Evolutionary conservation across 2,888 invertebrate genomes (phyloP).

Genomic region (Philaethria dido): DNA sequence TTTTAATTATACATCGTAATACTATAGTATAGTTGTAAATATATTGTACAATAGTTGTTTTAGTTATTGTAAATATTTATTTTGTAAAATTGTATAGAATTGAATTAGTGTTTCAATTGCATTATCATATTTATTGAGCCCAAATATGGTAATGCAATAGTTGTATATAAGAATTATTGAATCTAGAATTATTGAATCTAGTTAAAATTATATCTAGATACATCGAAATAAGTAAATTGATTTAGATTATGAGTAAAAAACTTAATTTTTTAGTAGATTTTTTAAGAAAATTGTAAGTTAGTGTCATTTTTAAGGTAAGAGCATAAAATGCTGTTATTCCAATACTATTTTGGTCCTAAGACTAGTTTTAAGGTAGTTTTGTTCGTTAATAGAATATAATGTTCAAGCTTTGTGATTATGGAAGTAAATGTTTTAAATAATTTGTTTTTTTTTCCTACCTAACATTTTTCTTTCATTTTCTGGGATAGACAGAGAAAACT

Average conservation of each 20-base stretch:
- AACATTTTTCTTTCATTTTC: no score
- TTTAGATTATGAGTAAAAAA: neutral
- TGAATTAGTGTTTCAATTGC: conserved; percentile 24
- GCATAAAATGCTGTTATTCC: conserved; percentile 35
- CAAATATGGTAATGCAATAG: conserved; percentile 48
- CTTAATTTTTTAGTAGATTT: conserved; percentile 28
- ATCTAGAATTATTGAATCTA: no score
- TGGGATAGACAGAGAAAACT: no score
- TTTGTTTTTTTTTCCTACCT: neutral
- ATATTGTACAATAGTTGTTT: conserved; percentile 19
- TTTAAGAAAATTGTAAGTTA: conserved; percentile 24
- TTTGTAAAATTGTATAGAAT: conserved; percentile 16
- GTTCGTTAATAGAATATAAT: conserved; percentile 19
- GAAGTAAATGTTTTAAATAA: conserved; percentile 38
- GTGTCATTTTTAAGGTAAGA: neutral
- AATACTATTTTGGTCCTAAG: neutral
- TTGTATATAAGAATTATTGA: conserved; percentile 13
- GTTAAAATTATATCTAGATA: conserved; percentile 22
- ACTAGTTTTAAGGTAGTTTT: neutral
- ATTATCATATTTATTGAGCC: conserved; percentile 53
- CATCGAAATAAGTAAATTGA: conserved; percentile 34
- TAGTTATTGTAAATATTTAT: conserved; percentile 21
- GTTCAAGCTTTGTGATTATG: conserved; percentile 34
- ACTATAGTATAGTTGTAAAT: conserved; percentile 27
- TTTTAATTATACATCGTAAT: neutral